Evolutionary conservation across 2,888 invertebrate species (phyloP), one percentile per base, ranked within the genome.

Genomic region (Xanthostigma xanthostigma): DNA sequence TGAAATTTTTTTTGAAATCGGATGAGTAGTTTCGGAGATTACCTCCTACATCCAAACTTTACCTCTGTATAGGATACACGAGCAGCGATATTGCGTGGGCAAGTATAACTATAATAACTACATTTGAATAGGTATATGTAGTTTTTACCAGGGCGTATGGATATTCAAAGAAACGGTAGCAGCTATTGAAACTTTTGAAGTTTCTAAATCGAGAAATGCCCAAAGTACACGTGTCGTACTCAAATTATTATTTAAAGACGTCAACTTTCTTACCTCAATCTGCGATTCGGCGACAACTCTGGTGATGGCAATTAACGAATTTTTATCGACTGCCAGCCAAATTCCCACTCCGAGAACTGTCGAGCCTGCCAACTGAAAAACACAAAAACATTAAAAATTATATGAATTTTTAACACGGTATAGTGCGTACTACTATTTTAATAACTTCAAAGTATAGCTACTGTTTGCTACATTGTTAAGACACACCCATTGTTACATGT

Each of bases 281-380:
- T 73, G 68, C 58, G 74, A 74, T 56, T 67, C 70, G 52, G 75
- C 74, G 39, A 75, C 74, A 56, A 74, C 66, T 61, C 74, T 74
- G 50, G 75, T 69, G 45, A 79, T 64, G 51, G 74, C 72, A 56
- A 79, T 73, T 60, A 82, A 73, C 17, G 82, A 81, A 57, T 71
- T 75, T 64, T 77, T 78, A 65, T 82, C 82, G 46, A 76, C 73
- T 36, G 77, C 74, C 37, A 83, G 62, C 82, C 82, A 83, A 64
- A 81, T 74, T 60, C 82, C 82, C 49, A 80, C 70, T 36, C 75
- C 76, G 52, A 83, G 64, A 46, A 81, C 73, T 51, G 74, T 72
- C 51, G 78, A 75, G 49, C 81, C 81, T 50, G 76, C 71, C 52
- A 75, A 59, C 76, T 76, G 62, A 48, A 51, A 55, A 56, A 57